Conservation (phyloP, 1,140 invertebrate genomes). For the Temnothorax longispinosus region DNA sequence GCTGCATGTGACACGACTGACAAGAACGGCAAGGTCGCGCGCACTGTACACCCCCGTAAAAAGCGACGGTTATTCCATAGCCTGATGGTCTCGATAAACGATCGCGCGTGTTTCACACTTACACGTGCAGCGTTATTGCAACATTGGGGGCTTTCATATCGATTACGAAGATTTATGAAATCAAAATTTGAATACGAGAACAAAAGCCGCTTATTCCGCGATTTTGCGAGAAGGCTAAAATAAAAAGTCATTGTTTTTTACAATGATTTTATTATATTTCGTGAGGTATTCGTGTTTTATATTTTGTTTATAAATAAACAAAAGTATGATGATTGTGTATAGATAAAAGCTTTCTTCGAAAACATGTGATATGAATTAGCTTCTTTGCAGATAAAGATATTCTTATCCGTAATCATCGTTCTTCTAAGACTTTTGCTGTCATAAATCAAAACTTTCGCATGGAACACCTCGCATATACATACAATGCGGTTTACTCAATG, state of each 20-base stretch:
- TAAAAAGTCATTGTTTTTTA: neutral
- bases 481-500: neutral
- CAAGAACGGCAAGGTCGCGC: constrained; percentile 62
- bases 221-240: neutral
- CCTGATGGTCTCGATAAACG: constrained; percentile 57
- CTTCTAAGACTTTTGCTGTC: neutral
- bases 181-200: constrained; percentile 29
- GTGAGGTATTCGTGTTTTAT: neutral
- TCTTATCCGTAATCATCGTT: neutral
- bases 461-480: neutral
- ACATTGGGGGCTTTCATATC: neutral
- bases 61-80: constrained; percentile 54
- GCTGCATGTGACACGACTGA: constrained; percentile 44
- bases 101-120: constrained; percentile 50
- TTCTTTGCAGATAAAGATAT: neutral
- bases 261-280: neutral
- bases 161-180: constrained; percentile 19
- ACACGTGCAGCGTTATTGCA: neutral
- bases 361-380: neutral
- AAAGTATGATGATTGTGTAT: neutral
- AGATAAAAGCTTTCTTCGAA: neutral
- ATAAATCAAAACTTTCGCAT: neutral
- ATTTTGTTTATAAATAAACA: neutral
- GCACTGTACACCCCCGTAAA: constrained; percentile 40
- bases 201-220: neutral